Percentiles rank a stretch among this genome's conserved stretches.
Conservation (phyloP, 2,888 invertebrate species). For the Parascotia fuliginaria region DNA sequence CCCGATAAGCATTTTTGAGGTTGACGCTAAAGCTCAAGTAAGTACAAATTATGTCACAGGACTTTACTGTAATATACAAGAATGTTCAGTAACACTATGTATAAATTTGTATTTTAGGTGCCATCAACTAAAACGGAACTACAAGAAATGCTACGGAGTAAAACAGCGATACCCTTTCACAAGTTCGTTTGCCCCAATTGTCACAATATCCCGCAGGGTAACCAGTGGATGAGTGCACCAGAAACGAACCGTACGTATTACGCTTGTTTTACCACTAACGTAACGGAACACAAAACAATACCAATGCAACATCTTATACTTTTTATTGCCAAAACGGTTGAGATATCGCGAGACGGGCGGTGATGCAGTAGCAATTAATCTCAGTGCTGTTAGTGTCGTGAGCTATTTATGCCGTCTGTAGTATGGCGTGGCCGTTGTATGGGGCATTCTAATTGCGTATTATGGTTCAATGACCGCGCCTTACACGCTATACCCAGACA, state of each 20-base stretch:
- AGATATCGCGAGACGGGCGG: slow-evolving; percentile 44
- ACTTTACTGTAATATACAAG: too few relatives aligned
- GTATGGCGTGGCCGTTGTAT: slow-evolving; percentile 71
- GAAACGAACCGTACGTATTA: slow-evolving; percentile 86
- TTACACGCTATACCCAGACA: slow-evolving; percentile 63
- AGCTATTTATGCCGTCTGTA: slow-evolving; percentile 79
- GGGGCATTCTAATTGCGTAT: slow-evolving; percentile 85
- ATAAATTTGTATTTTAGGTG: slow-evolving; percentile 72
- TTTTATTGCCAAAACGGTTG: slow-evolving; percentile 48
- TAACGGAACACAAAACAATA: slow-evolving; percentile 26
- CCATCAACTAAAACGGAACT: slow-evolving; percentile 91
- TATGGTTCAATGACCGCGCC: slow-evolving; percentile 79
- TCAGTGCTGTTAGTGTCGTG: slow-evolving; percentile 66
- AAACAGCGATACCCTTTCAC: slow-evolving; percentile 95
- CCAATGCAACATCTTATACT: slow-evolving; percentile 26
- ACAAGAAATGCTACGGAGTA: slow-evolving; percentile 90
- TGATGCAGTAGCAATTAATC: slow-evolving; percentile 73
- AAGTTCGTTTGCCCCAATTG: slow-evolving; percentile 95
- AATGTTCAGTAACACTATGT: too few relatives aligned
- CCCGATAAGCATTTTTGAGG: slow-evolving; percentile 95
- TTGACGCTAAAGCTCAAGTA: slow-evolving; percentile 84
- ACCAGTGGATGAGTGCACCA: slow-evolving; percentile 92
- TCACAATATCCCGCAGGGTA: slow-evolving; percentile 94
- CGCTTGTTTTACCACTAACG: slow-evolving; percentile 5
- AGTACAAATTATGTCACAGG: slow-evolving; percentile 46